Base-by-base conservation (phyloP, 2,888 invertebrate species). In the Abrostola tripartita region DNA sequence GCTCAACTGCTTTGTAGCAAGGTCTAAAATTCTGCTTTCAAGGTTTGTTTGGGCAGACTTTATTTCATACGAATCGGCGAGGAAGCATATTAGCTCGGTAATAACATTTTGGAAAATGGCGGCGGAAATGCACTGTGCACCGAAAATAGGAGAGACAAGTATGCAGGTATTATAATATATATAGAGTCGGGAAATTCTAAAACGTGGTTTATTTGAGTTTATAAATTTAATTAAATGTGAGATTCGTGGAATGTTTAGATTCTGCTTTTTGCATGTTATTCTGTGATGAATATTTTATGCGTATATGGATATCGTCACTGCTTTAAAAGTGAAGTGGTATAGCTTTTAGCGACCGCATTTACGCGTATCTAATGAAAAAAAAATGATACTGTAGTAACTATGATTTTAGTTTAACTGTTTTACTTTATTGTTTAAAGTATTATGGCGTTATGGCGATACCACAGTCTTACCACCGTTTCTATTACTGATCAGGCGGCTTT, bases 61-160 rank as follows among this genome's bases (percentile, higher is more conserved):
- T 61, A 54, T 69, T 36, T 10, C 37, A 37, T 62, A 54, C 63
- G 64, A 63, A 56, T 67, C 56, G 57, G 42, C 10, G 60, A 62
- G 58, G 55, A 47, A 59, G 60, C 61, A 59, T 63, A 78, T 75
- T 62, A 71, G 52, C 12, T 61, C n/a, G 51, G 68, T 76, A 71
- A 75, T 65, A 61, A 78, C 47, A 41, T 78, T 67, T 75, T 41
- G 58, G 62, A 59, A 78, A 76, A 71, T 52, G 61, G 55, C 54
- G 67, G 14, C 52, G 11, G 51, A 6, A 52, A 59, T 64, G 52
- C 66, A 75, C 56, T 57, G 0, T 24, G 24, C 24, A 4, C 1
- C 24, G 24, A 24, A 24, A 24, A 24, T 24, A 24, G 24, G 1
- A 24, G 59, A 60, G 59, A 52, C 53, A 10, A 64, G 64, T 66